Base-by-base conservation (phyloP, 2,797 vertebrate species). In the Hippopotamyrus pictus region DNA sequence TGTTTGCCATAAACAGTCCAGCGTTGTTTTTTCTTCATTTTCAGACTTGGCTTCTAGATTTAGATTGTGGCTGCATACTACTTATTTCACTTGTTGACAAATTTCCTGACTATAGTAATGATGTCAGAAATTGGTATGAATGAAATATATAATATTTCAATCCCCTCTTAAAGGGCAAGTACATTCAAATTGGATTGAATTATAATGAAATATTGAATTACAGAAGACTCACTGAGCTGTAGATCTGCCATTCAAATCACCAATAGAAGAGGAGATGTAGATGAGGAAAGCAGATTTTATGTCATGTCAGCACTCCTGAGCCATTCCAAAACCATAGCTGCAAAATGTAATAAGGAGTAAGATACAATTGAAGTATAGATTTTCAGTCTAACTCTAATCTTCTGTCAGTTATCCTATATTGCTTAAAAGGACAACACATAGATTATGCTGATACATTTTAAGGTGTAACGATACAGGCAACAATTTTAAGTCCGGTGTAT, bases 61-160 rank as follows among this genome's bases (percentile, higher is more conserved):
- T 33, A 87, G 5, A 87, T 59, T 87, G 29, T 33, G 84, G 22
- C 22, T 33, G 14, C 19, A 51, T 29, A 17, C 8, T 48, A n/a
- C 82, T 85, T 85, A 25, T 85, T 87, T 41, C 84, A 87, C 69
- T 87, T 11, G 65, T 41, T 85, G 82, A 85, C 46, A 85, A 50
- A 85, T 85, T 85, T 85, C 22, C 46, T 46, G 9, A 14, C 48
- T 11, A 51, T 22, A 50, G 48, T 50, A 51, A 85, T 51, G 82
- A 85, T 85, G 82, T 22, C 46, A 85, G 82, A n/a, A 51, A 50
- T 85, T 85, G 44, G 82, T 48, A 48, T 48, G 44, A 51, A 85
- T 85, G 46, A 25, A 85, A 85, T 85, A 51, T 85, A 46, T 82
- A 62, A 41, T 82, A n/a, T 83, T 83, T 83, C 37, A 48, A 25